Conservation (phyloP, 92 coral and sea anemone species). For the Porites rus region DNA sequence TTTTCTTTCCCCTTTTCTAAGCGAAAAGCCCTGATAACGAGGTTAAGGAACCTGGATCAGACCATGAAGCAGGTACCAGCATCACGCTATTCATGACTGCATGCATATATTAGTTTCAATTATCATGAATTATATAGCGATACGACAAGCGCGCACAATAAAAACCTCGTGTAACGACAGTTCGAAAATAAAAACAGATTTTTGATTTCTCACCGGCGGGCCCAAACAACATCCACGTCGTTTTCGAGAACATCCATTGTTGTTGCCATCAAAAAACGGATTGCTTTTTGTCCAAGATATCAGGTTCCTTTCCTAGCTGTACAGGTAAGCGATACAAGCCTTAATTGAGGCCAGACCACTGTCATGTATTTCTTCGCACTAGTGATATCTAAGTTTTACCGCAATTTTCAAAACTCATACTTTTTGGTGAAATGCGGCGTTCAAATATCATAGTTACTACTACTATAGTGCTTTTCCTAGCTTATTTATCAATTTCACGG, state of each 20-base stretch:
- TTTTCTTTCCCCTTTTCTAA: too few relatives aligned
- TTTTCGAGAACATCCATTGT: not conserved
- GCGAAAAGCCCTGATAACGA: not conserved
- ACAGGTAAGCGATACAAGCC: constrained; percentile 9
- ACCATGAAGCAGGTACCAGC: constrained; percentile 38
- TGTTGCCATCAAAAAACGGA: not conserved
- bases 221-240: not conserved
- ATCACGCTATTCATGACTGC: not conserved
- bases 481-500: not conserved
- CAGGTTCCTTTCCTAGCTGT: not conserved
- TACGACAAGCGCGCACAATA: constrained; percentile 19
- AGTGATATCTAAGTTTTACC: too few relatives aligned
- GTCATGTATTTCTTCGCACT: too few relatives aligned
- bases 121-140: constrained; percentile 32
- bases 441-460: not conserved
- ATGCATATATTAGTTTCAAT: not conserved
- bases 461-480: not conserved
- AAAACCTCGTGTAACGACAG: constrained; percentile 35
- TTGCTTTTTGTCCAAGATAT: not conserved
- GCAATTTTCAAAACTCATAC: too few relatives aligned
- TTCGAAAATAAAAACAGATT: constrained; percentile 5
- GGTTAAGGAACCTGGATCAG: not conserved
- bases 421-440: too few relatives aligned
- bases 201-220: not conserved
- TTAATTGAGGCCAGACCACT: too few relatives aligned